Evolutionary conservation across 1,140 invertebrate species (phyloP).

Genomic region (Triops longicaudatus): DNA sequence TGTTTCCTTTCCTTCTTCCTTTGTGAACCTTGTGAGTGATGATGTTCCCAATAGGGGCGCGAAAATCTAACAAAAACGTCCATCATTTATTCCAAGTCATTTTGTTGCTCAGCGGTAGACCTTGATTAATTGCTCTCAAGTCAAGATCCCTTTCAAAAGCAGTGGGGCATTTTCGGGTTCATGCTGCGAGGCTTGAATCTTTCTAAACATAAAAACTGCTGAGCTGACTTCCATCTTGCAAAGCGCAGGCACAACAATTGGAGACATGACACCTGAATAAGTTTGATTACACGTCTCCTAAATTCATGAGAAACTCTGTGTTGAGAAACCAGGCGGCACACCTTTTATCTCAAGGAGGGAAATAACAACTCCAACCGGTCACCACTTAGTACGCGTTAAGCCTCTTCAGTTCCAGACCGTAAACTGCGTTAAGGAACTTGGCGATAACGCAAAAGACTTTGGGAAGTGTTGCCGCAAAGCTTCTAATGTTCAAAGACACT

Average conservation of each 20-base stretch:
- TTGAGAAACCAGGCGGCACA: background rate
- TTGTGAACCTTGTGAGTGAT: background rate
- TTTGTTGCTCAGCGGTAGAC: slow-evolving; percentile 11
- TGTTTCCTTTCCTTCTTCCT: background rate
- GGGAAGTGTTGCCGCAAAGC: background rate
- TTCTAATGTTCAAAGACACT: background rate
- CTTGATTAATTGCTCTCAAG: slow-evolving; percentile 12
- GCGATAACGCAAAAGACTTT: background rate
- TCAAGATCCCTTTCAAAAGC: slow-evolving; percentile 6
- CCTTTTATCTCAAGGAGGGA: background rate
- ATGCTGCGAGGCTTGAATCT: background rate
- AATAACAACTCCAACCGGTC: background rate
- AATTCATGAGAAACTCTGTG: background rate
- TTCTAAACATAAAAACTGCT: slow-evolving; percentile 5
- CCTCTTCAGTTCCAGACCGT: background rate
- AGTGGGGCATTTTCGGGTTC: slow-evolving; percentile 10
- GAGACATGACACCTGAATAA: background rate
- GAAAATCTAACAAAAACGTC: background rate
- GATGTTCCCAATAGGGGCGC: slow-evolving; percentile 5
- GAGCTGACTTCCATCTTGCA: background rate
- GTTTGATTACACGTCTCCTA: slow-evolving; percentile 7
- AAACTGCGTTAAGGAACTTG: background rate
- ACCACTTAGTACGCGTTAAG: background rate
- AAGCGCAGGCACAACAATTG: background rate
- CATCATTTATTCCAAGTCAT: slow-evolving; percentile 12